Base-by-base conservation (phyloP, 2,113 vertebrate species). In the Pampusana beccarii region DNA sequence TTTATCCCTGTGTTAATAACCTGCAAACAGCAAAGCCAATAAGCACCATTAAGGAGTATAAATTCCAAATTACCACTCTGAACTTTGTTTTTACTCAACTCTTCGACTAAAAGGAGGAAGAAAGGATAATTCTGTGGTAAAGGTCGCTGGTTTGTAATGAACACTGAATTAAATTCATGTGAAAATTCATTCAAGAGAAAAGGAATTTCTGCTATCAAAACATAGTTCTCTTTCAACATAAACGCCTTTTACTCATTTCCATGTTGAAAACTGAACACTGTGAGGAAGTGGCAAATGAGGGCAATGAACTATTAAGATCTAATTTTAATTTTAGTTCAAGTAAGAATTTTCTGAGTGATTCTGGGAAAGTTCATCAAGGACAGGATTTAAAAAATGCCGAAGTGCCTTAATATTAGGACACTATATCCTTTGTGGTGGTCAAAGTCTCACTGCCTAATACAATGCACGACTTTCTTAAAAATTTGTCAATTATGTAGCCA, bases 1-100 rank as follows among this genome's bases (percentile, higher is more conserved):
- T 99, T 99, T 93, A 99, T 99, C 21, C 99, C 99, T 0, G 99
- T 99, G 97, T 99, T 99, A 92, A 99, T 99, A 65, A 99, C 99
- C 99, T 99, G 95, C 16, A 91, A 90, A 92, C 9, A 4, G 19
- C 58, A 93, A 96, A 54, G 75, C 34, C 77, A 80, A 91, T 38
- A 80, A 83, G 44, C 31, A 61, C 61, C 44, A 79, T 21, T 62
- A 51, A 51, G 13, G 6, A 44, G 16, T 8, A 71, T 15, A 58
- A 88, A 73, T 69, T 79, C 60, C 61, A 34, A 81, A 87, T 69
- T 33, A 62, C 5, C 23, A 34, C 14, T 53, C 18, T 67, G 38
- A 90, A 70, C n/a, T 90, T 84, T 13, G 11, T 18, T 90, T 31
- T 44, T 56, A 28, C 54, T 60, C 17, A 83, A 42, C 13, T 56